Evolutionary conservation across 2,888 invertebrate genomes (phyloP).

Genomic region (Dryocosmus kuriphilus): DNA sequence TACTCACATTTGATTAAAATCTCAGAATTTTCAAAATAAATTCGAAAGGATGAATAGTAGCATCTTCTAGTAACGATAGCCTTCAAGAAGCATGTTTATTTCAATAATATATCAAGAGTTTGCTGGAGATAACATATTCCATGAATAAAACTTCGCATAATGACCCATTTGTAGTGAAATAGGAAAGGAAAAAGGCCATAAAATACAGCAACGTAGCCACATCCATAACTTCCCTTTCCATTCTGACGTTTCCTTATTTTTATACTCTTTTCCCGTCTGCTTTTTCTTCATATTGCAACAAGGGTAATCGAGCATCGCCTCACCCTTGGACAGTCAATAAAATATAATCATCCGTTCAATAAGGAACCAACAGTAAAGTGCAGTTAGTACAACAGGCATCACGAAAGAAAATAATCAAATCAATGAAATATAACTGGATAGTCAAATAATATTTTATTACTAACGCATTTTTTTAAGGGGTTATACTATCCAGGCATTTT

Average conservation of each 20-base stretch:
- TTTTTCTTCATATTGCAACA: not conserved
- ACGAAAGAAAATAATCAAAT: too few species aligned
- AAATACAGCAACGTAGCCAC: not conserved
- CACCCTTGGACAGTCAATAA: not conserved
- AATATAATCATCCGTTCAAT: not conserved
- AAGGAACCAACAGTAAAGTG: too few species aligned
- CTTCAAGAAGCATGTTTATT: not conserved
- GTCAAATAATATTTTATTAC: too few species aligned
- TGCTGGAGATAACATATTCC: not conserved
- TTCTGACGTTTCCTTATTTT: not conserved
- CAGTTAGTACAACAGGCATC: too few species aligned
- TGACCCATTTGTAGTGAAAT: conserved; percentile 3
- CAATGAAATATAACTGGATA: too few species aligned
- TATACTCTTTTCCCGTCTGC: not conserved
- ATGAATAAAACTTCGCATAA: not conserved
- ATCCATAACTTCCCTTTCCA: not conserved
- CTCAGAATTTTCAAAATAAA: not conserved
- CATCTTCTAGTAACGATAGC: not conserved
- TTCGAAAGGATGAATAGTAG: not conserved
- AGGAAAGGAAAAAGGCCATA: not conserved
- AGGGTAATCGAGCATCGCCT: not conserved
- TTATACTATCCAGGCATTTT: too few species aligned
- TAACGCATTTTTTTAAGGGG: too few species aligned
- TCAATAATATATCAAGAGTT: not conserved
- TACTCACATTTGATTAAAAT: not conserved